phyloP scores from a whole-genome alignment of 1,140 invertebrate species.

The Drosophila nebulosa region DNA sequence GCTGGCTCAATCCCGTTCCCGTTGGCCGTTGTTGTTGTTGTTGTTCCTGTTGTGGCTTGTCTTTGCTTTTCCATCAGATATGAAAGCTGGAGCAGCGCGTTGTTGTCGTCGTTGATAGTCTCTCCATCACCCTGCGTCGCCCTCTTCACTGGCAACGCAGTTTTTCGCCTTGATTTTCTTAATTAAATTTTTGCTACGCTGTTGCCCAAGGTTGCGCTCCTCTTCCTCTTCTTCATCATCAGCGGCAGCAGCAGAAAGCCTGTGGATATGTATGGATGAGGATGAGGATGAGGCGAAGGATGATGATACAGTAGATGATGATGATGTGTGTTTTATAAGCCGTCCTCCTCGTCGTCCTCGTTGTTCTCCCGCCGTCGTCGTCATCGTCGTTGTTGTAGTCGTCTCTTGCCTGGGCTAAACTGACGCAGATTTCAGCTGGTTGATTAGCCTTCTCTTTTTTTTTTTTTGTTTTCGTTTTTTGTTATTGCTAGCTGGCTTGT shows the following conservation, averaged over 20 bases:
- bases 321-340: constrained; percentile 77
- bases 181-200: constrained; percentile 77
- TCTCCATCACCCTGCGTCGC: constrained; percentile 16
- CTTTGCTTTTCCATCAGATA: constrained; percentile 63
- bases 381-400: constrained; percentile 10
- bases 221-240: constrained; percentile 11
- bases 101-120: constrained; percentile 63
- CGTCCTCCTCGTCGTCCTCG: constrained; percentile 34
- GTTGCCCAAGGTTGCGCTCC: constrained; percentile 57
- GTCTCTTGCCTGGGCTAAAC: constrained; percentile 31
- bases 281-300: constrained; percentile 38
- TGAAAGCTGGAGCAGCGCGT: constrained; percentile 74
- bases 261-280: too few relatives aligned
- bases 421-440: constrained; percentile 61
- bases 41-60: constrained; percentile 34
- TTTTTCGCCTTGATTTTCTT: constrained; percentile 76
- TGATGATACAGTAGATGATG: constrained; percentile 52
- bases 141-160: constrained; percentile 35
- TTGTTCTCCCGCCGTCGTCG: constrained; percentile 20
- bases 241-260: too few relatives aligned
- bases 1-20: constrained; percentile 34
- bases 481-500: constrained; percentile 21
- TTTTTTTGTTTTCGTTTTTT: background rate
- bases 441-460: constrained; percentile 40
- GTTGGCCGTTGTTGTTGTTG: constrained; percentile 42